Percentiles rank a stretch among this genome's conserved stretches.
phyloP scores from a whole-genome alignment of 2,888 invertebrate genomes.

The Heliothis peltigera region DNA sequence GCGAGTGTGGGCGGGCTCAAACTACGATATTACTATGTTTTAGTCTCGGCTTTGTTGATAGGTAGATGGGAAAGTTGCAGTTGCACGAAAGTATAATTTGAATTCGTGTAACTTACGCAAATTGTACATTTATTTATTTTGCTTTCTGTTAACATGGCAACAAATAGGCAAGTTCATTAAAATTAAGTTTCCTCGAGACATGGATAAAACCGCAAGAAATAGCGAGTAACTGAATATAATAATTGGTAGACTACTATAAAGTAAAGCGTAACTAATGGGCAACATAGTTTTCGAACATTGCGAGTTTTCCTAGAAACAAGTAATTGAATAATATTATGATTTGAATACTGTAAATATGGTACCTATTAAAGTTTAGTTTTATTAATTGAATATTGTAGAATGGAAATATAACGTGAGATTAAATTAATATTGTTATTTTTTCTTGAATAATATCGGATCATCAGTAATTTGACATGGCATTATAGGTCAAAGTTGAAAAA shows the following conservation, averaged over 20 bases:
- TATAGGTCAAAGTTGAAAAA: background rate
- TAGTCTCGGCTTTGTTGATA: background rate
- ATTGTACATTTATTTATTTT: no score
- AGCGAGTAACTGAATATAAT: no score
- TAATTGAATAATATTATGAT: no score
- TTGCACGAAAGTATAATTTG: background rate
- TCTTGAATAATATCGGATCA: background rate
- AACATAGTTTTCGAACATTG: constrained; percentile 3
- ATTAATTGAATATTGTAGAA: constrained; percentile 22
- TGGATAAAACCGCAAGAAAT: no score
- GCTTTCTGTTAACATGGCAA: no score
- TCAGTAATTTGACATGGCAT: constrained; percentile 1
- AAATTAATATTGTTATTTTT: background rate
- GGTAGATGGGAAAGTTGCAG: background rate
- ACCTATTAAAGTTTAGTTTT: no score
- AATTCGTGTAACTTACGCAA: no score
- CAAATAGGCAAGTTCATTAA: no score
- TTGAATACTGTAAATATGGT: no score
- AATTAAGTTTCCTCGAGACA: no score
- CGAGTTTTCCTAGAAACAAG: background rate
- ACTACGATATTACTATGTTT: background rate
- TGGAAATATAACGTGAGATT: constrained; percentile 1
- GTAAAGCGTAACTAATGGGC: background rate
- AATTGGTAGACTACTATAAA: background rate
- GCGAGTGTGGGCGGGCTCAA: constrained; percentile 12